Conservation (phyloP, 30 jellyfish, hydroid and myxozoan genomes). For the Aurelia sp. region DNA sequence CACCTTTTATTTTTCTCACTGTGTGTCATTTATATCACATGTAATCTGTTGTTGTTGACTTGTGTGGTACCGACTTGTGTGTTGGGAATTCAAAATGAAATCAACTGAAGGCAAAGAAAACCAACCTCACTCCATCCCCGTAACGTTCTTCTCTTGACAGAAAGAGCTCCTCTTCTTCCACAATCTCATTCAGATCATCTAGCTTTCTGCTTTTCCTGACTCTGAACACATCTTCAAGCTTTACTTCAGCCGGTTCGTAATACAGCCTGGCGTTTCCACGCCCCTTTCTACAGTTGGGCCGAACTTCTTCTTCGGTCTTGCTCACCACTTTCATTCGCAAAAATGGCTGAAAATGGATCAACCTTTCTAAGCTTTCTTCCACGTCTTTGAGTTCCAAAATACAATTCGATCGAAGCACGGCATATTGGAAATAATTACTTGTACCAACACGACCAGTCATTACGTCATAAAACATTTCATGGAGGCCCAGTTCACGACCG, state of each 20-base stretch:
- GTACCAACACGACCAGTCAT: conserved; percentile 3
- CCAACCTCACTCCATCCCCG: conserved; percentile 40
- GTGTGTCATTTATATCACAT: no score
- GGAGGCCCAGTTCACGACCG: conserved; percentile 48
- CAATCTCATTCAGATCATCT: conserved; percentile 26
- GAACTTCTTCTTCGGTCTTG: neutral
- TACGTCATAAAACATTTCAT: conserved; percentile 27
- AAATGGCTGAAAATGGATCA: conserved; percentile 57
- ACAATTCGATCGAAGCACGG: conserved; percentile 14
- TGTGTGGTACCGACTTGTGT: no score
- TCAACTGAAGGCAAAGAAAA: no score
- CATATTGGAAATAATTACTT: conserved; percentile 46
- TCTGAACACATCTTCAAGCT: conserved; percentile 12
- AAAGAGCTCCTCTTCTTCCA: conserved; percentile 39
- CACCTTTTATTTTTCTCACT: no score
- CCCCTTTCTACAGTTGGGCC: conserved; percentile 7
- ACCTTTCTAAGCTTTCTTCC: conserved; percentile 11
- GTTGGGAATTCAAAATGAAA: no score
- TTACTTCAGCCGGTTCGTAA: conserved; percentile 38
- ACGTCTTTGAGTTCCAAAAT: conserved; percentile 16
- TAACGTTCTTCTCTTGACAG: conserved; percentile 49
- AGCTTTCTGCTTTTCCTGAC: neutral
- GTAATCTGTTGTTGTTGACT: no score
- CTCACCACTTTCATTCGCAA: conserved; percentile 48
- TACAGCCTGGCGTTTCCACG: conserved; percentile 14